Base-by-base conservation (phyloP, 2,797 vertebrate genomes). In the Typhlichthys subterraneus region DNA sequence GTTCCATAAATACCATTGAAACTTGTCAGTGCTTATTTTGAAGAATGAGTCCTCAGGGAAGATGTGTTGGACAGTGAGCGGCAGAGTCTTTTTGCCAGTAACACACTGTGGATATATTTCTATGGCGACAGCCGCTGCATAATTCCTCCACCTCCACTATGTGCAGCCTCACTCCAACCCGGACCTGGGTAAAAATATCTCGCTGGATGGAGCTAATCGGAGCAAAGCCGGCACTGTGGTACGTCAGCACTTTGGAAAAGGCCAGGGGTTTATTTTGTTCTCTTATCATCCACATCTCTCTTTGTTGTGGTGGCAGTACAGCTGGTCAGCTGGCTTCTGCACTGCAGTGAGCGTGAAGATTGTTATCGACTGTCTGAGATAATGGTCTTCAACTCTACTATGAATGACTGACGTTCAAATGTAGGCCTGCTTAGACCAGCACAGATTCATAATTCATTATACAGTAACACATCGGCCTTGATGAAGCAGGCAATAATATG, bases 151-250 rank as follows among this genome's bases (percentile, higher is more conserved):
- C 68, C 74, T 79, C 72, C 56, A 53, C 65, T 72, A 70, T 33
- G 42, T 70, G 69, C 76, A 70, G 50, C 78, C 68, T 49, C 67
- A 47, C 64, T 73, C 54, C 63, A 76, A 79, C 73, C 66, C 71
- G 73, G 70, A 65, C 57, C n/a, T 5, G 13, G 68, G 77, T 87
- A 89, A 80, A 86, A 88, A 87, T 89, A 91, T 81, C 81, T 61
- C 51, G 59, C 78, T 77, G 79, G 79, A 84, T 65, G 70, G 61
- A 78, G 81, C 69, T 65, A 64, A 79, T 85, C 77, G 77, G 69
- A 64, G 67, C 67, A 69, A 67, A 69, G 79, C 63, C 45, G 42
- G 64, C 9, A 10, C 73, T 62, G 66, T 71, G 75, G 73, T 57
- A 63, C 75, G 73, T 84, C 82, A 80, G 78, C 79, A 76, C 69